A percentile compares a stretch with the other conserved stretches of the same genome.
Evolutionary conservation across 2,797 vertebrate species (phyloP).

Genomic region (Acrocephalus scirpaceus): DNA sequence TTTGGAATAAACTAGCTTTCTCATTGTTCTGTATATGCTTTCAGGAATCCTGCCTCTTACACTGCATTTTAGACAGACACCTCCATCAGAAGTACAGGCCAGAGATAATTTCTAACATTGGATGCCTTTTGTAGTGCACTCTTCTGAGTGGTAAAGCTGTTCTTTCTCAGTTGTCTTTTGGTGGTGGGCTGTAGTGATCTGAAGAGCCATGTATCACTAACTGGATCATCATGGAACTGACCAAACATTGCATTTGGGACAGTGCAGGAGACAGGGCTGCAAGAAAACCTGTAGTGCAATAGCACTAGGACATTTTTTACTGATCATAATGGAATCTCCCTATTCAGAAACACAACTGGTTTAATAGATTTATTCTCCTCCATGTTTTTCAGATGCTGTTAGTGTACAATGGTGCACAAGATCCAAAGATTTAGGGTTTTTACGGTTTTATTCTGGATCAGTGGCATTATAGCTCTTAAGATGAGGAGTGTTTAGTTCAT

Average conservation of each 20-base stretch:
- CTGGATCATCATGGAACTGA: not conserved
- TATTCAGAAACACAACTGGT: conserved; percentile 20
- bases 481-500: not conserved
- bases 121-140: not conserved
- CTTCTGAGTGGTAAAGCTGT: conserved; percentile 19
- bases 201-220: not conserved
- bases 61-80: not conserved
- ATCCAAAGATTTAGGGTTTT: not conserved
- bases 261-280: not conserved
- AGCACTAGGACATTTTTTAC: not conserved
- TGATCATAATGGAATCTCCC: not conserved
- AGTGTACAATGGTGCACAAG: not conserved
- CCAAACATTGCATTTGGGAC: not conserved
- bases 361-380: not conserved
- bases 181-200: not conserved
- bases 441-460: not conserved
- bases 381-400: not conserved
- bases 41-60: not conserved
- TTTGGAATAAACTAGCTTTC: not conserved
- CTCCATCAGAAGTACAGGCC: not conserved
- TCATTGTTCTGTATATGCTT: not conserved
- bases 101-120: not conserved
- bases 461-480: not conserved
- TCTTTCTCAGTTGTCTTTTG: not conserved
- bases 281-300: not conserved